A percentile compares a stretch with the other conserved stretches of the same genome.
Evolutionary conservation across 2,888 invertebrate species (phyloP).

Genomic region (Elaeidobius kamerunicus): DNA sequence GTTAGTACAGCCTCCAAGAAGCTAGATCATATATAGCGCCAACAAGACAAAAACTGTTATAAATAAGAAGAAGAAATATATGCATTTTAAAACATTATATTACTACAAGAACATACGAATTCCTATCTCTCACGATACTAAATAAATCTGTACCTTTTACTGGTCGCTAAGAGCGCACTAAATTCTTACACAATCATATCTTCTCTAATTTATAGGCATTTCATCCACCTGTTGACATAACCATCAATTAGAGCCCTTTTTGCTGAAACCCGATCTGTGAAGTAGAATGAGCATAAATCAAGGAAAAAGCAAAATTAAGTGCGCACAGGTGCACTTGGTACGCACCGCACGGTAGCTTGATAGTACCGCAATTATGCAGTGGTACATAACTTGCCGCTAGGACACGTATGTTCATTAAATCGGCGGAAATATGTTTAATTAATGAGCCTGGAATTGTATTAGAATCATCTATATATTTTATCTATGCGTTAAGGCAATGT

Average conservation of each 20-base stretch:
- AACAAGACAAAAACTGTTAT: too few relatives aligned
- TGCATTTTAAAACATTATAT: not conserved
- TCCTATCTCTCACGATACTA: not conserved
- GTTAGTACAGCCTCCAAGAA: too few relatives aligned
- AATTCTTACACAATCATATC: constrained; percentile 18
- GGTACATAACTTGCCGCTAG: constrained; percentile 25
- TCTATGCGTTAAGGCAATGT: constrained; percentile 1
- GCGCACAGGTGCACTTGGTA: constrained; percentile 18
- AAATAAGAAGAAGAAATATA: too few relatives aligned
- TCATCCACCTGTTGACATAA: constrained; percentile 15
- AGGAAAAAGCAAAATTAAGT: constrained; percentile 20
- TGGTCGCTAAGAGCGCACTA: not conserved
- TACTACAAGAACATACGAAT: not conserved
- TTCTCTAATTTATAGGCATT: constrained; percentile 12
- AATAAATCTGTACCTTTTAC: not conserved
- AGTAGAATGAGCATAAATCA: constrained; percentile 16
- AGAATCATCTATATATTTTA: constrained; percentile 10
- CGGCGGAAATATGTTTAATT: constrained; percentile 17
- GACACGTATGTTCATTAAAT: constrained; percentile 17
- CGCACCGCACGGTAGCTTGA: constrained; percentile 15
- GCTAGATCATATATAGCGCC: too few relatives aligned
- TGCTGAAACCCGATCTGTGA: constrained; percentile 12
- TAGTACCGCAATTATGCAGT: constrained; percentile 19
- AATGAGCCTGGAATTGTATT: constrained; percentile 5
- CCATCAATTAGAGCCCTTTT: constrained; percentile 21